Conservation (phyloP, 1,140 invertebrate genomes). For the Zelostemma sp. region DNA sequence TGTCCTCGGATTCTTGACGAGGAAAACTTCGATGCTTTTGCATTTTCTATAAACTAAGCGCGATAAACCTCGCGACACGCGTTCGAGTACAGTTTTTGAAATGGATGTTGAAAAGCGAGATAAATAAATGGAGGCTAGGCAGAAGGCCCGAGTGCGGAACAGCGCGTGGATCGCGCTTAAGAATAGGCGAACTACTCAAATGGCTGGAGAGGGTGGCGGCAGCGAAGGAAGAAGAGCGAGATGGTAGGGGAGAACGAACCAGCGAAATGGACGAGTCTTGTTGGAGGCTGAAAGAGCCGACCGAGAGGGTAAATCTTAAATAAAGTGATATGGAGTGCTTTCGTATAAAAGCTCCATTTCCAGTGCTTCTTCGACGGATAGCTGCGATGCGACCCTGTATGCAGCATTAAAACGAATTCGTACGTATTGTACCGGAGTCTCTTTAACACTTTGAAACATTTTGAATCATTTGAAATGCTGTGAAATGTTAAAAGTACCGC, state of each 20-base stretch:
- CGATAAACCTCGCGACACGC: background rate
- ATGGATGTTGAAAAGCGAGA: conserved; percentile 33
- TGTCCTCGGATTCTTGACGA: too few species aligned
- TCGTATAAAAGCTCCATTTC: conserved; percentile 72
- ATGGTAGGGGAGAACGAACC: conserved; percentile 45
- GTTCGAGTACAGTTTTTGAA: conserved; percentile 13
- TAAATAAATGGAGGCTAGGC: conserved; percentile 43
- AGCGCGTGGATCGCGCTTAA: conserved; percentile 48
- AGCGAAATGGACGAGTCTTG: conserved; percentile 71
- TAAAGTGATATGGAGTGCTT: conserved; percentile 73
- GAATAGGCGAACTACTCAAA: conserved; percentile 49
- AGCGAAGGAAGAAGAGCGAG: conserved; percentile 16
- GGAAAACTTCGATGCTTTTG: too few species aligned
- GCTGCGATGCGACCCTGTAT: conserved; percentile 51
- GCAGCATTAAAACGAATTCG: conserved; percentile 50
- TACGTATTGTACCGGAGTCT: conserved; percentile 44
- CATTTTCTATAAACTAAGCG: conserved; percentile 14
- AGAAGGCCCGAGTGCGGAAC: conserved; percentile 32
- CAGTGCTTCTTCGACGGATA: conserved; percentile 64
- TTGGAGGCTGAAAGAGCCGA: conserved; percentile 69
- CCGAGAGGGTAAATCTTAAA: conserved; percentile 72
- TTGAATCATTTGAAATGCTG: conserved; percentile 31
- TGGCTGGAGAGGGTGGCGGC: conserved; percentile 15
- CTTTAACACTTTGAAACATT: conserved; percentile 36
- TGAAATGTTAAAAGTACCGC: too few species aligned